Percentiles rank a stretch among this genome's conserved stretches.
These are phyloP conservation scores for Dreissena rostriformis DNA, from an alignment of 1,140 invertebrate genomes.

Conservation along the genomic window DNA sequence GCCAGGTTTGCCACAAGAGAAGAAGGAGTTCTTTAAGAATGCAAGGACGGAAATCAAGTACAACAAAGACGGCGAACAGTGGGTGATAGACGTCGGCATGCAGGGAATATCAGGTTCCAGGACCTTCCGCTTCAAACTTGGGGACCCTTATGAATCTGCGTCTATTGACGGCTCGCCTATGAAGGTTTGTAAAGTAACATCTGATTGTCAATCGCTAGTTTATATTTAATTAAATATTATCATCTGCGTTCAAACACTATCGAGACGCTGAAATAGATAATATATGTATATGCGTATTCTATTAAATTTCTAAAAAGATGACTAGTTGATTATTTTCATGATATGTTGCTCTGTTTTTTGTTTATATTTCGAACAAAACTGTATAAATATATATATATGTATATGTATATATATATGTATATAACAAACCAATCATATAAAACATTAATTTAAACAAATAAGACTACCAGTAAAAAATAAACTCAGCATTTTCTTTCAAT, in stretches of 20 bases:
- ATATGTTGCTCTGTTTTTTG: too few relatives aligned
- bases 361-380: too few relatives aligned
- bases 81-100: constrained; percentile 66
- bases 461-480: too few relatives aligned
- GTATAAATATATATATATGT: constrained; percentile 33
- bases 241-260: too few relatives aligned
- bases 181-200: constrained; percentile 41
- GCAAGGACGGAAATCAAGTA: constrained; percentile 65
- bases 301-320: too few relatives aligned
- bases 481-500: too few relatives aligned
- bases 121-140: constrained; percentile 64
- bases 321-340: too few relatives aligned
- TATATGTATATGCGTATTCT: too few relatives aligned
- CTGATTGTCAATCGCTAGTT: too few relatives aligned
- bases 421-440: constrained; percentile 53
- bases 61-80: constrained; percentile 56
- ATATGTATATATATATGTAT: constrained; percentile 61
- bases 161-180: constrained; percentile 65
- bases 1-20: constrained; percentile 61
- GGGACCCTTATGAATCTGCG: constrained; percentile 65
- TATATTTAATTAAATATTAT: too few relatives aligned
- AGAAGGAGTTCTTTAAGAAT: constrained; percentile 62
- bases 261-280: too few relatives aligned
- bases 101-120: constrained; percentile 59
- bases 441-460: too few relatives aligned